These are phyloP conservation scores for Pyrocoelia pectoralis DNA, from an alignment of 2,888 invertebrate genomes.

Conservation along the genomic window DNA sequence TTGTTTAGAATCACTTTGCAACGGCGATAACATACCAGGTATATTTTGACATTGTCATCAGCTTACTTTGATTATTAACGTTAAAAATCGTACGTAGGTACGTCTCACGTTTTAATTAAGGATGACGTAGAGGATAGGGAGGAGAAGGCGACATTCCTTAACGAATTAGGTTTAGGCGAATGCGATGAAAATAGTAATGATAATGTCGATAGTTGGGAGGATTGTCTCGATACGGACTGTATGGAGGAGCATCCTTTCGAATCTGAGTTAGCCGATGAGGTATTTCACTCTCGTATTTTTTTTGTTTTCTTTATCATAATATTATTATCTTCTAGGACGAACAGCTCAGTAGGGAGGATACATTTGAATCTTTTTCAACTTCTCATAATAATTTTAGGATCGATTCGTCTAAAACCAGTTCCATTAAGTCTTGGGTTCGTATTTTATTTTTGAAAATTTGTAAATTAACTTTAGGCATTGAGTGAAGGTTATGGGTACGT, in stretches of 20 bases:
- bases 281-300: conserved; percentile 6
- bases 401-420: not conserved
- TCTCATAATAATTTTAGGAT: not conserved
- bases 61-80: not conserved
- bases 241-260: conserved; percentile 35
- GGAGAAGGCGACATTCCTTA: conserved; percentile 53
- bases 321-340: conserved; percentile 43
- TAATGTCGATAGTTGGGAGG: conserved; percentile 51
- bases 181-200: conserved; percentile 47
- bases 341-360: conserved; percentile 38
- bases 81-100: conserved; percentile 45
- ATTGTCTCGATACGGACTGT: conserved; percentile 41
- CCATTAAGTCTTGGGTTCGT: conserved; percentile 6
- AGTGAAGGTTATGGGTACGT: too few species aligned
- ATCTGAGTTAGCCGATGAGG: conserved; percentile 41
- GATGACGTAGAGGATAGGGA: conserved; percentile 40
- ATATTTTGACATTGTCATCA: conserved; percentile 22
- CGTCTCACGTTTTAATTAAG: conserved; percentile 47
- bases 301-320: not conserved
- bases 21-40: conserved; percentile 53
- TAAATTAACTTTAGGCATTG: too few species aligned
- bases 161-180: conserved; percentile 53
- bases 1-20: conserved; percentile 53
- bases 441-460: not conserved
- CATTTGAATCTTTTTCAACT: conserved; percentile 25